Evolutionary conservation across 2,113 vertebrate genomes (phyloP).

Genomic region (Microtus montanus): DNA sequence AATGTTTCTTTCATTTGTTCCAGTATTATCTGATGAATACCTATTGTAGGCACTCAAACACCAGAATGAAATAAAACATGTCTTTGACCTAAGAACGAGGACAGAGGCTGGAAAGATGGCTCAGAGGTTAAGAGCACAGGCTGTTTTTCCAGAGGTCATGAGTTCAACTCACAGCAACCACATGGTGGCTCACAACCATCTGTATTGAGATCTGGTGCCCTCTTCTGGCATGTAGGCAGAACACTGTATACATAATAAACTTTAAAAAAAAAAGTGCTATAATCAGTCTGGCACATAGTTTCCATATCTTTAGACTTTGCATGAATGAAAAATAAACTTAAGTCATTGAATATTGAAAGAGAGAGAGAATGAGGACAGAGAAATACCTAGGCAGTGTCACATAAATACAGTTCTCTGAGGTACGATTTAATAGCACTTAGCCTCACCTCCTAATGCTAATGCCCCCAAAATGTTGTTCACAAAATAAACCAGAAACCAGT

Average conservation of each 20-base stretch:
- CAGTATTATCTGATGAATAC: neutral
- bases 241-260: no score
- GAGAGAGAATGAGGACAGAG: slow-evolving; percentile 7
- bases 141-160: no score
- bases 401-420: neutral
- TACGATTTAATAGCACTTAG: neutral
- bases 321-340: no score
- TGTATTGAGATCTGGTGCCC: no score
- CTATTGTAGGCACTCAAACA: slow-evolving; percentile 18
- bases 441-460: neutral
- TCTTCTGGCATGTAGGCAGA: no score
- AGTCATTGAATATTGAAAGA: no score
- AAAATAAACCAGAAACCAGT: neutral
- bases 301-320: no score
- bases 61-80: neutral
- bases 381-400: neutral
- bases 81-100: neutral
- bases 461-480: neutral
- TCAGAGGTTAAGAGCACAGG: no score
- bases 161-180: no score
- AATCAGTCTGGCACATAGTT: no score
- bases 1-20: slow-evolving; percentile 32
- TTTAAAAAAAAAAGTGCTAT: no score
- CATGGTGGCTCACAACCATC: no score
- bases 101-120: neutral